A percentile compares a stretch with the other conserved stretches of the same genome.
These are phyloP conservation scores for Bombus soroeensis DNA, from an alignment of 1,140 invertebrate genomes.

Conservation along the genomic window DNA sequence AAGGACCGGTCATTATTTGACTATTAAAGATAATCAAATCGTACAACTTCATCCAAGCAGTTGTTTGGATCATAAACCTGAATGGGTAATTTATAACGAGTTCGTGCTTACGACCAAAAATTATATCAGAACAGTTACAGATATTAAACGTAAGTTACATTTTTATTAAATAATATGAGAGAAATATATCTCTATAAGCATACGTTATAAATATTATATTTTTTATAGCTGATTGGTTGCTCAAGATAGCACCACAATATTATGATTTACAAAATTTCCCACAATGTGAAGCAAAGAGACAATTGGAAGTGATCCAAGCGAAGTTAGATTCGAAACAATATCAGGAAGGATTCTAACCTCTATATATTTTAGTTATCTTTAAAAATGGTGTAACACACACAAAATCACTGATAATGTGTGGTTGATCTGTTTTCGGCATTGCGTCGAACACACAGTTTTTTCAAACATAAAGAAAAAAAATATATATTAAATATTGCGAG, in stretches of 20 bases:
- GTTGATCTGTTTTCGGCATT: conserved; percentile 46
- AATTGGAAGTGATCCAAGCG: conserved; percentile 93
- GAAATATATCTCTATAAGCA: conserved; percentile 2
- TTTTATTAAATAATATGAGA: conserved; percentile 58
- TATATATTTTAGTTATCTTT: conserved; percentile 69
- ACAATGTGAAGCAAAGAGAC: conserved; percentile 97
- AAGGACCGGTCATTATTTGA: conserved; percentile 97
- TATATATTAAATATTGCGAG: conserved; percentile 38
- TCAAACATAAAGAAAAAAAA: conserved; percentile 45
- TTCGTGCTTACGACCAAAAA: conserved; percentile 99
- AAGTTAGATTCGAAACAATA: conserved; percentile 93
- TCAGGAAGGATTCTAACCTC: conserved; percentile 91
- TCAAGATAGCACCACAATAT: conserved; percentile 98
- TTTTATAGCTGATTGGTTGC: conserved; percentile 94
- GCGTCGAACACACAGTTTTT: conserved; percentile 27
- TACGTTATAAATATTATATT: conserved; percentile 41
- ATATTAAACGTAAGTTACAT: conserved; percentile 96
- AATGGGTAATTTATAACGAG: conserved; percentile 99
- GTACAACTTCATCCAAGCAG: conserved; percentile 99
- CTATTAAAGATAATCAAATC: conserved; percentile 99
- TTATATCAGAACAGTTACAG: conserved; percentile 99
- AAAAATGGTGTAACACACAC: conserved; percentile 44
- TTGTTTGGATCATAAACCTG: conserved; percentile 99
- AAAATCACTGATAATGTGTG: conserved; percentile 57
- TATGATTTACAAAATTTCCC: conserved; percentile 99